Evolutionary conservation across 2,888 invertebrate genomes (phyloP), one percentile per base, ranked within the genome.

Genomic region (Vandiemenella viatica): DNA sequence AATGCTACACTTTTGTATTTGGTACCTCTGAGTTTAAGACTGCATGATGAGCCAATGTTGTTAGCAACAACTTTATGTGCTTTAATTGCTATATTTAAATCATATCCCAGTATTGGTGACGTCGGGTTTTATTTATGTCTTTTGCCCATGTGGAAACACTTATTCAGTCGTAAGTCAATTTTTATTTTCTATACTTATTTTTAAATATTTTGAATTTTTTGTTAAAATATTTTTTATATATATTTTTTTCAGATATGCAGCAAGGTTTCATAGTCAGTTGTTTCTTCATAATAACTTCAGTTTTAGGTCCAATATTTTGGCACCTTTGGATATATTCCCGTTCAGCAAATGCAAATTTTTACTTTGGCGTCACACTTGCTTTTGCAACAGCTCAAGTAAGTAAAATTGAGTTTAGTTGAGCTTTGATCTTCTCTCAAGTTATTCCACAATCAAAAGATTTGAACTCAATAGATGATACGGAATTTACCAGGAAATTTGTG

Each of bases 341-440:
- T 37, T 95, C 96, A 38, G 98, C 97, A 5, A 99, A 99, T 73
- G 96, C 98, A 0, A 99, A 99, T 69, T 99, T 98, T 68, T 99
- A 95, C 71, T 99, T 98, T 68, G 97, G 95, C 26, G 89, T 95
- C 1, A 95, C 96, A 0, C 72, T 98, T 18, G 90, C 89, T 1
- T 95, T 92, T 68, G 90, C 87, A 17, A 86, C 90, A 43, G 91
- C 92, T 49, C 88, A 90, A 72, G 74, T 69, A 67, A 65, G 54
- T 46, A 13, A 22, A 19, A 37, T 17, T 16, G 7, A 32, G 10
- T 32, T 32, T 18, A 3, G 19, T 17, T 37, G 1, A 10, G 5
- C 19, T 1, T 2, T 41, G 15, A 10, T 13, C 46, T 18, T 46
- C 19, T 4, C 18, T 6, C 15, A 7, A 8, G 8, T 3, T 6